These are phyloP conservation scores for Garrulus glandarius DNA, from an alignment of 2,797 vertebrate species.

Conservation along the genomic window DNA sequence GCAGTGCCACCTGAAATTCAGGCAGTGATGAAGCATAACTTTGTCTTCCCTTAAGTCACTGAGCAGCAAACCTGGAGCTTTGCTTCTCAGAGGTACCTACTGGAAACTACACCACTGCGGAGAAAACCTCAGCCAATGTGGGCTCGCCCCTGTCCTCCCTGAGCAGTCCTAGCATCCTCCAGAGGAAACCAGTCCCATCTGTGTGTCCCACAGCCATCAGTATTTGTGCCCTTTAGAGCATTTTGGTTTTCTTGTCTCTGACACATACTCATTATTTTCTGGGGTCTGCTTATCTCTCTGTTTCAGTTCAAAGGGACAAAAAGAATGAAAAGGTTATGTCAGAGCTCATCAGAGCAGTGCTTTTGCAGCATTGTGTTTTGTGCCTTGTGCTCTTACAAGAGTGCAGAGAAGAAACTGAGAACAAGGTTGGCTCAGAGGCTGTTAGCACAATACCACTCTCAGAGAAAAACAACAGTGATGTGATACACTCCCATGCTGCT, in stretches of 20 bases:
- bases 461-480: background rate
- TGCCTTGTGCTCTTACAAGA: background rate
- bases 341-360: background rate
- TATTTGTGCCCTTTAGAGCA: background rate
- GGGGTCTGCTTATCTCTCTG: background rate
- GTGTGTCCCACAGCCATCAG: background rate
- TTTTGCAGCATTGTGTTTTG: background rate
- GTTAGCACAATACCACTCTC: background rate
- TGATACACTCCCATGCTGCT: background rate
- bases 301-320: background rate
- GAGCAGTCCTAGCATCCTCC: background rate
- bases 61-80: background rate
- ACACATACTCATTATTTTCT: background rate
- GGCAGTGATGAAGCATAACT: background rate
- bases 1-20: background rate
- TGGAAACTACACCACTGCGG: background rate
- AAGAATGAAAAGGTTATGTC: background rate
- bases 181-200: background rate
- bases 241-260: background rate
- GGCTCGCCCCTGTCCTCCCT: accelerated
- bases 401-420: background rate
- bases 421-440: background rate
- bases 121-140: background rate
- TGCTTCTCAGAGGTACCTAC: background rate
- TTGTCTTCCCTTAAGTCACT: background rate